A percentile compares a stretch with the other conserved stretches of the same genome.
Evolutionary conservation across 2,888 invertebrate genomes (phyloP).

Genomic region (Rhamnusium bicolor): DNA sequence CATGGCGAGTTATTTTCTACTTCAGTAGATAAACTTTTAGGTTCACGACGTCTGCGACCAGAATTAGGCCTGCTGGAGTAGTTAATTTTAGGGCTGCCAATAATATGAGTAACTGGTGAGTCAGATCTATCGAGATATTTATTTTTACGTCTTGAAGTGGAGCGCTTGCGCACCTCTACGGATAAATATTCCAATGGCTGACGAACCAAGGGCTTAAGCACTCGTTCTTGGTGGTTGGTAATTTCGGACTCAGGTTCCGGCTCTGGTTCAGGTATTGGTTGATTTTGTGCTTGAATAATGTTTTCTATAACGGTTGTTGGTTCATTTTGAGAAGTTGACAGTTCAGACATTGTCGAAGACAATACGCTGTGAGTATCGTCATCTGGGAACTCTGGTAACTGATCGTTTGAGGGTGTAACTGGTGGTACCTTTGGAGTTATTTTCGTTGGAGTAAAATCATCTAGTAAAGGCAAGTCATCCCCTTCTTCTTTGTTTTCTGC

Average conservation of each 20-base stretch:
- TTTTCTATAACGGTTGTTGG: constrained; percentile 76
- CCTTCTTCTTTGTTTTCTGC: constrained; percentile 88
- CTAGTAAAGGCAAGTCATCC: constrained; percentile 81
- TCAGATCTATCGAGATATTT: constrained; percentile 79
- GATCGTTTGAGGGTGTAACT: constrained; percentile 80
- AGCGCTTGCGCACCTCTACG: constrained; percentile 78
- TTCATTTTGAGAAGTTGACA: constrained; percentile 81
- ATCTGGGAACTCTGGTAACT: constrained; percentile 72
- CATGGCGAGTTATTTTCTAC: constrained; percentile 67
- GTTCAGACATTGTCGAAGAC: constrained; percentile 83
- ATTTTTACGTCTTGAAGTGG: constrained; percentile 78
- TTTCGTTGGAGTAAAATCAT: constrained; percentile 74
- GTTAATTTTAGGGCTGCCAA: constrained; percentile 77
- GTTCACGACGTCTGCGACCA: constrained; percentile 72
- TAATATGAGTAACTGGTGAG: constrained; percentile 77
- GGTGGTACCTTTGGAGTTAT: constrained; percentile 74
- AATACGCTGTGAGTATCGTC: constrained; percentile 84
- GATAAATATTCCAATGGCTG: constrained; percentile 85
- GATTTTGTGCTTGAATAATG: constrained; percentile 69
- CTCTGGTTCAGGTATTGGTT: constrained; percentile 58
- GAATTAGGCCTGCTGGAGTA: constrained; percentile 73
- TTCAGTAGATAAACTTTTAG: constrained; percentile 69
- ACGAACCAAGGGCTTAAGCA: constrained; percentile 79
- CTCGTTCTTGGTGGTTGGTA: constrained; percentile 69
- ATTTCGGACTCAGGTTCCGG: constrained; percentile 65